Percentiles rank a stretch among this genome's conserved stretches.
phyloP scores from a whole-genome alignment of 2,888 invertebrate genomes.

The Ganaspis brasiliensis region DNA sequence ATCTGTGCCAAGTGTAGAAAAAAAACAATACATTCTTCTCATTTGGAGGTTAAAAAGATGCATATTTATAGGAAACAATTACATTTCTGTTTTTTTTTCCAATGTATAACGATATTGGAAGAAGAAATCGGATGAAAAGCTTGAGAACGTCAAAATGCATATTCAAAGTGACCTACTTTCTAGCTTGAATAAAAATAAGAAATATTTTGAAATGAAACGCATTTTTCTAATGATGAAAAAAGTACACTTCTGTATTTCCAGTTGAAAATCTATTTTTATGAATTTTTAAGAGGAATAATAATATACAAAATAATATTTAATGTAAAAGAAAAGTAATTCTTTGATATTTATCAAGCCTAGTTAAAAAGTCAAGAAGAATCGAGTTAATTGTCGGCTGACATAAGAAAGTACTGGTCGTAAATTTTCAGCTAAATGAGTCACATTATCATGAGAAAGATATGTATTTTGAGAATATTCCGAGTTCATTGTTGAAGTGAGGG shows the following conservation, averaged over 20 bases:
- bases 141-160: constrained; percentile 23
- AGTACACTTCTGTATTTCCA: neutral
- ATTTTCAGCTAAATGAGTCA: constrained; percentile 13
- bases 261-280: neutral
- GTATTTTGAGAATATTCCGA: constrained; percentile 1
- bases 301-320: too few species aligned
- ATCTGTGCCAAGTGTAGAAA: neutral
- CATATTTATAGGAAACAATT: constrained; percentile 2
- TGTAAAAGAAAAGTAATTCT: too few species aligned
- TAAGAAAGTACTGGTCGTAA: constrained; percentile 1
- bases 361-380: constrained; percentile 2
- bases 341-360: neutral
- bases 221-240: constrained; percentile 15
- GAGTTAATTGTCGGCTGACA: neutral
- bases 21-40: neutral
- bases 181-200: constrained; percentile 18
- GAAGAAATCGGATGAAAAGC: constrained; percentile 1
- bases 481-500: neutral
- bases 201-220: neutral
- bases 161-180: constrained; percentile 21
- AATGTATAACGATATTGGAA: neutral
- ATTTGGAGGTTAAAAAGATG: neutral
- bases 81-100: neutral
- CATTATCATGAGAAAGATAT: neutral
- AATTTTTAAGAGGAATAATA: too few species aligned